Evolutionary conservation across 2,113 vertebrate genomes (phyloP).

Genomic region (Lophius piscatorius): DNA sequence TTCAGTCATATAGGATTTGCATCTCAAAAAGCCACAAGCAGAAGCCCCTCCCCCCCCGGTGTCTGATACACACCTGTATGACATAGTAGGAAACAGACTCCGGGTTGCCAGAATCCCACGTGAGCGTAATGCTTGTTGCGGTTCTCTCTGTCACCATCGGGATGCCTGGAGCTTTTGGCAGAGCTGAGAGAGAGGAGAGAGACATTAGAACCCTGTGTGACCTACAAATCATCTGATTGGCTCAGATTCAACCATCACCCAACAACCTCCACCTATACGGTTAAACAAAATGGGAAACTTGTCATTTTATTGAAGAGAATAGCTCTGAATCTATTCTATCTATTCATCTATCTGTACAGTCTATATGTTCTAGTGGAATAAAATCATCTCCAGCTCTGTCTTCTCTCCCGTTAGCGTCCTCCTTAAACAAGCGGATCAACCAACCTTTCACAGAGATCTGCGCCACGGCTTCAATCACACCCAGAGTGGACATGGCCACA

Average conservation of each 20-base stretch:
- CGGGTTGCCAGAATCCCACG: slow-evolving; percentile 98
- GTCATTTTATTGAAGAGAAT: no score
- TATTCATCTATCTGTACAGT: no score
- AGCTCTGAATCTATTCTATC: no score
- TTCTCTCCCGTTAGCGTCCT: background rate
- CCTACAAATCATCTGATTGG: background rate
- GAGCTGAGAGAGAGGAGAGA: slow-evolving; percentile 78
- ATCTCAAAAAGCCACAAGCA: background rate
- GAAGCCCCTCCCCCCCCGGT: background rate
- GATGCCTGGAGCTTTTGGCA: slow-evolving; percentile 92
- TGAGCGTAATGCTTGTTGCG: slow-evolving; percentile 97
- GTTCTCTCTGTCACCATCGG: slow-evolving; percentile 96
- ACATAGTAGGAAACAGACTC: slow-evolving; percentile 97
- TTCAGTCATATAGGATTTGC: background rate
- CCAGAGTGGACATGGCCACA: slow-evolving; percentile 98
- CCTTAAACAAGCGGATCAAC: background rate
- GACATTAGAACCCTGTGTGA: background rate
- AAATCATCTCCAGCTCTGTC: background rate
- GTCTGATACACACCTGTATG: slow-evolving; percentile 73
- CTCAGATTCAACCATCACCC: no score
- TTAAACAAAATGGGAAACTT: no score
- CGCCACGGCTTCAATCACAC: slow-evolving; percentile 96
- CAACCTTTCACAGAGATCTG: slow-evolving; percentile 98
- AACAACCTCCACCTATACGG: no score
- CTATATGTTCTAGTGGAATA: no score